Evolutionary conservation across 2,888 invertebrate species (phyloP).

Genomic region (Cryptocephalus primarius): DNA sequence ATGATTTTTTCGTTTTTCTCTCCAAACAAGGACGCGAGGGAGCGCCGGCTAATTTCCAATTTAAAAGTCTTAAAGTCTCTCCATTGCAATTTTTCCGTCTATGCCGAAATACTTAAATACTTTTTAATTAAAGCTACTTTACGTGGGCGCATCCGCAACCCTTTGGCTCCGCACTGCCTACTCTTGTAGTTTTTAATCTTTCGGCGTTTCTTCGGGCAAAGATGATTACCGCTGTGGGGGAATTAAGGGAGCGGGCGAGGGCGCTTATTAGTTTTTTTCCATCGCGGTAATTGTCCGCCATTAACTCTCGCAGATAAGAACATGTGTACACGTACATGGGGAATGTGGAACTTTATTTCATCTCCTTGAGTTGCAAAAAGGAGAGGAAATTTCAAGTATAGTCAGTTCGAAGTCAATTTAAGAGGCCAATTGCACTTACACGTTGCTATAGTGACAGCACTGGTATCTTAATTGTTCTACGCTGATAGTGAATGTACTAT

Average conservation of each 20-base stretch:
- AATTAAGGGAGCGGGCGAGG: slow-evolving; percentile 19
- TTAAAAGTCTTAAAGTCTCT: slow-evolving; percentile 17
- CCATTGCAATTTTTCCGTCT: slow-evolving; percentile 17
- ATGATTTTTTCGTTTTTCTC: neutral
- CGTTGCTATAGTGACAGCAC: too few relatives aligned
- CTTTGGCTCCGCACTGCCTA: slow-evolving; percentile 21
- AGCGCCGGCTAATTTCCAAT: slow-evolving; percentile 12
- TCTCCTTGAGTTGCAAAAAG: too few relatives aligned
- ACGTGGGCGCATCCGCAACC: slow-evolving; percentile 22
- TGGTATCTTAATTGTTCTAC: too few relatives aligned
- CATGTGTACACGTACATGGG: slow-evolving; percentile 3
- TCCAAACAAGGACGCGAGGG: too few relatives aligned
- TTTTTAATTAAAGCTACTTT: slow-evolving; percentile 29
- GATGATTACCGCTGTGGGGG: slow-evolving; percentile 20
- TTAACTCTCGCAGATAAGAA: slow-evolving; percentile 13
- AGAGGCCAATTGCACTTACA: too few relatives aligned
- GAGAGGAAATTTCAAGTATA: too few relatives aligned
- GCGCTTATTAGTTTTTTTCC: slow-evolving; percentile 15
- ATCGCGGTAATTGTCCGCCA: slow-evolving; percentile 15
- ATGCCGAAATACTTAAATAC: slow-evolving; percentile 24
- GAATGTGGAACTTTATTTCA: neutral
- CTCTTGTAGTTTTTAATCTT: slow-evolving; percentile 28
- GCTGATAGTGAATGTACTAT: too few relatives aligned
- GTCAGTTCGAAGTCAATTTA: too few relatives aligned
- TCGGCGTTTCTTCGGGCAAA: slow-evolving; percentile 26